Conservation (phyloP, 2,113 vertebrate genomes). For the Puffinus mauretanicus region DNA sequence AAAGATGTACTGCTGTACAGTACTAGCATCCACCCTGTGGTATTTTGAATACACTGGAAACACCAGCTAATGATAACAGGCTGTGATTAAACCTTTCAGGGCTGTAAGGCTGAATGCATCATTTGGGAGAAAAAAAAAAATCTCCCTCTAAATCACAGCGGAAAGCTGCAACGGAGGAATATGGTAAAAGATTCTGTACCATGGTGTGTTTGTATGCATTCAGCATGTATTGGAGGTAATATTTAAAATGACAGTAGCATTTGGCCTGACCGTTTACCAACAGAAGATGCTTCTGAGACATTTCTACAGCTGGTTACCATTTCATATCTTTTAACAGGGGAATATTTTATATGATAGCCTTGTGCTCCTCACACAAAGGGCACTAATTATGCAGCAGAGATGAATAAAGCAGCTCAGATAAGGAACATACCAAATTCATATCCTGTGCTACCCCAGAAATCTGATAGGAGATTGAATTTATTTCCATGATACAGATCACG, state of each 20-base stretch:
- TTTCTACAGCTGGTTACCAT: not conserved
- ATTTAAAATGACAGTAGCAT: not conserved
- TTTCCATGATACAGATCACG: not conserved
- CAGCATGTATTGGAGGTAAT: not conserved
- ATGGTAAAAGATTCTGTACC: not conserved
- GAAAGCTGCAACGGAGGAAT: not conserved
- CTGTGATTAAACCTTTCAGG: not conserved
- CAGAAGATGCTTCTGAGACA: not conserved
- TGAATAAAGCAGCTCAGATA: slow-evolving; percentile 36
- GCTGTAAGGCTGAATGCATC: not conserved
- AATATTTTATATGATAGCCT: slow-evolving; percentile 14
- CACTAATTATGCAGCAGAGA: slow-evolving; percentile 35
- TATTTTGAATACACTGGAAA: not conserved
- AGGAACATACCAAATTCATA: slow-evolving; percentile 43
- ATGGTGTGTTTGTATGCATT: not conserved
- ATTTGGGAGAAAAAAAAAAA: not conserved
- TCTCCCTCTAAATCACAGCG: not conserved
- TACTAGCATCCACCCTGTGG: not conserved
- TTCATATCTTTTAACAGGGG: not conserved
- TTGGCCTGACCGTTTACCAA: not conserved
- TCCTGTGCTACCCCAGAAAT: slow-evolving; percentile 21
- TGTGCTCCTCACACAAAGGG: slow-evolving; percentile 25
- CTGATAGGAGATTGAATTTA: slow-evolving; percentile 28
- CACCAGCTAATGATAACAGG: not conserved
- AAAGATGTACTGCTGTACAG: not conserved